These are phyloP conservation scores for Microtus pennsylvanicus DNA, from an alignment of 2,113 vertebrate species.

Conservation along the genomic window DNA sequence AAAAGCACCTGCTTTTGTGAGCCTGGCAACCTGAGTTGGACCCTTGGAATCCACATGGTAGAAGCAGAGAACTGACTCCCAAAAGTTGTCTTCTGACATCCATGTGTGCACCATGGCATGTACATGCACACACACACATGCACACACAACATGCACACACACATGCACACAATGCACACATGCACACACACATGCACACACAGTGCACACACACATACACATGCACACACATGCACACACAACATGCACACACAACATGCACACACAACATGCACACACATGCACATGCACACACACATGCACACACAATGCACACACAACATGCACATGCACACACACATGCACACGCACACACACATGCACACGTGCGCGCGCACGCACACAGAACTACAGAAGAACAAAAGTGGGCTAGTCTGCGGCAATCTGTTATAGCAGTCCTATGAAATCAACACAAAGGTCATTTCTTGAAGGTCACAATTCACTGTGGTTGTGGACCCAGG, in stretches of 20 bases:
- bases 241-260: background rate
- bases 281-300: too few species aligned
- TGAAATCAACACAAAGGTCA: background rate
- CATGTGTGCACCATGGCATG: background rate
- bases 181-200: rapidly evolving
- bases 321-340: background rate
- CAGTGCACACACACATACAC: too few species aligned
- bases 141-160: too few species aligned
- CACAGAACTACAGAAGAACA: background rate
- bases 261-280: rapidly evolving
- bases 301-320: rapidly evolving
- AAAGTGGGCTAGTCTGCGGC: background rate
- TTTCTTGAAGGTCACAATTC: background rate
- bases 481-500: background rate
- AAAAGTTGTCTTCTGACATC: background rate
- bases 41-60: background rate
- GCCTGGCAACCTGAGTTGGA: background rate
- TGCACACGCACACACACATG: too few species aligned
- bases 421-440: background rate
- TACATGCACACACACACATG: rapidly evolving
- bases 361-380: too few species aligned
- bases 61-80: background rate
- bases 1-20: background rate
- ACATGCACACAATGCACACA: background rate
- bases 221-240: rapidly evolving